These are phyloP conservation scores for Porphyrio hochstetteri DNA, from an alignment of 2,113 vertebrate species.

Conservation along the genomic window DNA sequence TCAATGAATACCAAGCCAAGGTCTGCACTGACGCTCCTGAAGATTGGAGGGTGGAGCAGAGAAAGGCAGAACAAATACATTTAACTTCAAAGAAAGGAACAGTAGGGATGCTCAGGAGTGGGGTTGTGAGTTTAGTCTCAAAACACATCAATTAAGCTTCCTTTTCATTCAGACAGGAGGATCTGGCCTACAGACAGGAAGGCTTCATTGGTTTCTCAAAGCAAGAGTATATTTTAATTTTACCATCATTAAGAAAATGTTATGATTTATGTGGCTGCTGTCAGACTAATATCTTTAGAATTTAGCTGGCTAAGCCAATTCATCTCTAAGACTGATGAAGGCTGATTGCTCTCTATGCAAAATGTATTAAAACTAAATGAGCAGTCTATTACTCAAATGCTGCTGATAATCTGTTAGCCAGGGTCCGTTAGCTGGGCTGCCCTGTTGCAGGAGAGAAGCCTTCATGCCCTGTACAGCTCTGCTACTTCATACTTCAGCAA, in stretches of 20 bases:
- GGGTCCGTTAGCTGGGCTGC: conserved; percentile 89
- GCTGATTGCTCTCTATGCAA: conserved; percentile 94
- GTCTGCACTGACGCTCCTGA: background rate
- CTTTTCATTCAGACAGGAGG: conserved; percentile 68
- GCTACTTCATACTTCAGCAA: background rate
- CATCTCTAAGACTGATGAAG: conserved; percentile 97
- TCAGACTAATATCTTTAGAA: conserved; percentile 91
- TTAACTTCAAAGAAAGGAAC: conserved; percentile 17
- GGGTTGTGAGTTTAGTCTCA: conserved; percentile 26
- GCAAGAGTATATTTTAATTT: conserved; percentile 86
- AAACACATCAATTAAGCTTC: conserved; percentile 71
- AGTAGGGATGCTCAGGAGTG: background rate
- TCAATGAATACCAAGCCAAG: background rate
- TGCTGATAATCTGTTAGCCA: conserved; percentile 91
- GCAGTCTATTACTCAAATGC: conserved; percentile 95
- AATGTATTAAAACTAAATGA: conserved; percentile 97
- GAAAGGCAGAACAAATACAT: background rate
- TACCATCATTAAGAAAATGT: conserved; percentile 89
- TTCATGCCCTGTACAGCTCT: background rate
- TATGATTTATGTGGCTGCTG: conserved; percentile 93
- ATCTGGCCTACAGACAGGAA: conserved; percentile 68
- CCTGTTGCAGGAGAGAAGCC: conserved; percentile 62
- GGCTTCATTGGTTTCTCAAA: conserved; percentile 75
- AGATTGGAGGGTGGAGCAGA: background rate
- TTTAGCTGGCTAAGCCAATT: conserved; percentile 89